Conservation (phyloP, 2,113 vertebrate genomes). For the Phaetusa simplex region DNA sequence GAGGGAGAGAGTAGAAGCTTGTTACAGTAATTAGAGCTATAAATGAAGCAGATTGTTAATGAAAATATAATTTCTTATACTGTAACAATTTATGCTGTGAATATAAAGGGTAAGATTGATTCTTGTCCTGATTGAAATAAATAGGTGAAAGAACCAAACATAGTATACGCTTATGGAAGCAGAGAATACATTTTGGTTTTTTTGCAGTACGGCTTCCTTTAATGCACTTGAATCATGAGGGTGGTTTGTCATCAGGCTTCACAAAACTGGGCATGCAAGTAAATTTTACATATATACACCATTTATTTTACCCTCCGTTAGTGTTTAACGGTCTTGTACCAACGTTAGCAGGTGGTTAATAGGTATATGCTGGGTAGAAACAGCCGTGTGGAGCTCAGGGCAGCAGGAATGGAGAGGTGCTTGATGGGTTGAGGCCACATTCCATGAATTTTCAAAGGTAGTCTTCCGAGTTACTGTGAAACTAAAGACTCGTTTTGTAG, state of each 20-base stretch:
- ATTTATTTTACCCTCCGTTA: background rate
- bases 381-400: fast-evolving
- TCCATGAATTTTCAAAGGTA: background rate
- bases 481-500: background rate
- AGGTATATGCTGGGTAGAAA: background rate
- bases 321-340: background rate
- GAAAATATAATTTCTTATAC: background rate
- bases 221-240: background rate
- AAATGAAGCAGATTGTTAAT: background rate
- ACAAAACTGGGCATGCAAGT: background rate
- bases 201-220: background rate
- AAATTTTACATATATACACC: background rate
- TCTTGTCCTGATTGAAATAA: background rate
- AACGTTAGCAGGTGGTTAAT: background rate
- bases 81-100: background rate
- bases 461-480: background rate
- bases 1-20: background rate
- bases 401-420: background rate
- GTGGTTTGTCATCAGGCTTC: background rate
- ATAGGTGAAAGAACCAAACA: background rate
- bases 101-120: background rate
- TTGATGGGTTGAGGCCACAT: background rate
- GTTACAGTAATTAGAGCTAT: background rate
- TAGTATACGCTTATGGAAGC: background rate
- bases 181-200: background rate